Percentiles rank a stretch among this genome's conserved stretches.
phyloP scores from a whole-genome alignment of 1,140 invertebrate species.

The Uloborus diversus region DNA sequence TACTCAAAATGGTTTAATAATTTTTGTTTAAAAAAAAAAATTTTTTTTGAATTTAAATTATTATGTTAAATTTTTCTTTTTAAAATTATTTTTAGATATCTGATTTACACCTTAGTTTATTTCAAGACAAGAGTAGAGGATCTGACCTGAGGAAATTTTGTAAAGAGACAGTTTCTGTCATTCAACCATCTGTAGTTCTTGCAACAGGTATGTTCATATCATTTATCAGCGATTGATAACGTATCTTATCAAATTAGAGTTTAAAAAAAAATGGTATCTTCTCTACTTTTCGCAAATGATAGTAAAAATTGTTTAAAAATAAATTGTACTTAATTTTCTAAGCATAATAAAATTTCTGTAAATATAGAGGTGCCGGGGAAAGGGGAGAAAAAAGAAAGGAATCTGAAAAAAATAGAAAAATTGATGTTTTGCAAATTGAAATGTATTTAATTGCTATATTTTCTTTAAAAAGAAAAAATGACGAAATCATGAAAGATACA shows the following conservation, averaged over 20 bases:
- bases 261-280: neutral
- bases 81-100: slow-evolving; percentile 73
- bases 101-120: slow-evolving; percentile 90
- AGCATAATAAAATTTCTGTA: no score
- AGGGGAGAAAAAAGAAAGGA: no score
- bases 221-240: neutral
- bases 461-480: no score
- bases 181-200: slow-evolving; percentile 82
- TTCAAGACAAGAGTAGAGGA: slow-evolving; percentile 78
- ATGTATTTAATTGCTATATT: no score
- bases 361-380: no score
- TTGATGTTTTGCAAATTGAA: no score
- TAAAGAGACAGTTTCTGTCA: slow-evolving; percentile 75
- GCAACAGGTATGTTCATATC: slow-evolving; percentile 74
- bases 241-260: neutral
- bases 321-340: no score
- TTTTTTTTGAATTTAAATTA: neutral
- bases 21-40: neutral
- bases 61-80: neutral
- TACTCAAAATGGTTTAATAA: neutral
- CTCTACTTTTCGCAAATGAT: no score
- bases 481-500: no score
- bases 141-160: slow-evolving; percentile 84
- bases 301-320: no score
- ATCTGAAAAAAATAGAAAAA: no score